These are phyloP conservation scores for Eospalax fontanierii DNA, from an alignment of 2,797 vertebrate species.

Conservation along the genomic window DNA sequence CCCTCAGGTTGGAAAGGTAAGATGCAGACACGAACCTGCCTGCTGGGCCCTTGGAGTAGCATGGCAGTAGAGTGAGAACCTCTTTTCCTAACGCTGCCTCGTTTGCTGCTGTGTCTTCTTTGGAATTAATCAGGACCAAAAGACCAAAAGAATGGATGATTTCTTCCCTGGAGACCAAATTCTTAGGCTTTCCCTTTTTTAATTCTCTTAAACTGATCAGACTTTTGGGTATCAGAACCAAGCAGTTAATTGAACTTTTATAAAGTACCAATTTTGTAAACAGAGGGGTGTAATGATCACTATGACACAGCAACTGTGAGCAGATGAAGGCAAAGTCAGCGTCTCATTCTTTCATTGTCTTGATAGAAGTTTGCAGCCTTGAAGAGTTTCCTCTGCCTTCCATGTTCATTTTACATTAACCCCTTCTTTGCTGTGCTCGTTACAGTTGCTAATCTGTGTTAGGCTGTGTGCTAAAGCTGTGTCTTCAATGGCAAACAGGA, in stretches of 20 bases:
- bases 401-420: neutral
- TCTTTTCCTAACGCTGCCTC: neutral
- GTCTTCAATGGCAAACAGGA: neutral
- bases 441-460: neutral
- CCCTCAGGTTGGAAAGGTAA: neutral
- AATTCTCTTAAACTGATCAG: neutral
- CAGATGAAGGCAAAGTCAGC: too few relatives aligned
- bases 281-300: neutral
- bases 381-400: neutral
- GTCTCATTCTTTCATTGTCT: neutral
- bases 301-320: neutral
- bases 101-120: neutral
- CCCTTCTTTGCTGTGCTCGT: neutral
- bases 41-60: neutral
- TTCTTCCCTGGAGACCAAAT: slow-evolving; percentile 21
- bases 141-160: neutral
- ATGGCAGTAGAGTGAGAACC: neutral
- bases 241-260: neutral
- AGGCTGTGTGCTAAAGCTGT: neutral
- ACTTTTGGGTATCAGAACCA: neutral
- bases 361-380: neutral
- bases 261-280: neutral
- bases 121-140: neutral
- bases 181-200: neutral
- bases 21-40: neutral